Evolutionary conservation across 2,888 invertebrate species (phyloP), one percentile per base, ranked within the genome.

Genomic region (Fragum whitleyi): DNA sequence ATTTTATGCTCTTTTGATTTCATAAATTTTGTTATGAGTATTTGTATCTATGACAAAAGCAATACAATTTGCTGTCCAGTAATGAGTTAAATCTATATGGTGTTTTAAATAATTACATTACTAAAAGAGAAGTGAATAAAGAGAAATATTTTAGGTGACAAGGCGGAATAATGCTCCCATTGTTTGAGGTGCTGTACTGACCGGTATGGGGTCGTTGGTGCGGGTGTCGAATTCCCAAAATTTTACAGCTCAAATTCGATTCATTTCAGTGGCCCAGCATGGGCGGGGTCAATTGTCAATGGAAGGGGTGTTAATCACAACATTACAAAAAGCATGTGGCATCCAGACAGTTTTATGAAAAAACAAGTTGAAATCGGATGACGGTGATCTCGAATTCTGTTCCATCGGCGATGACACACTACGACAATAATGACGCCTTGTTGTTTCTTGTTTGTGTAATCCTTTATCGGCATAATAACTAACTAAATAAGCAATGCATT

Each of bases 191-290:
- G 61, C 62, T 76, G 77, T 55, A 51, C 67, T 61, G 69, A 61
- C 51, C 80, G 62, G 69, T 51, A 70, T 42, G 80, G 42, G 80
- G 80, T 79, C 67, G 51, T 57, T 47, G 39, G 28, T 47, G 47
- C 21, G 7, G 39, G 68, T 72, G 67, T 79, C 79, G 26, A 21
- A 65, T 79, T 79, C 79, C 72, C 36, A 39, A 68, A 76, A 68
- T 75, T 72, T 75, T 53, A 72, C 74, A 72, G 71, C 79, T 79
- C 72, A 16, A 36, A 75, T 75, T 79, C 68, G 79, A 79, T 79
- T 68, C 65, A 76, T 76, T 75, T 76, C 67, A 47, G 51, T 23
- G 51, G 6, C 72, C 39, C 75, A 73, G 61, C 62, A 62, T 72
- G 79, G 65, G 62, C 29, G 39, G 65, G 75, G 75, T 75, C 68